These are phyloP conservation scores for Limnothrissa miodon DNA, from an alignment of 2,113 vertebrate genomes.

Conservation along the genomic window DNA sequence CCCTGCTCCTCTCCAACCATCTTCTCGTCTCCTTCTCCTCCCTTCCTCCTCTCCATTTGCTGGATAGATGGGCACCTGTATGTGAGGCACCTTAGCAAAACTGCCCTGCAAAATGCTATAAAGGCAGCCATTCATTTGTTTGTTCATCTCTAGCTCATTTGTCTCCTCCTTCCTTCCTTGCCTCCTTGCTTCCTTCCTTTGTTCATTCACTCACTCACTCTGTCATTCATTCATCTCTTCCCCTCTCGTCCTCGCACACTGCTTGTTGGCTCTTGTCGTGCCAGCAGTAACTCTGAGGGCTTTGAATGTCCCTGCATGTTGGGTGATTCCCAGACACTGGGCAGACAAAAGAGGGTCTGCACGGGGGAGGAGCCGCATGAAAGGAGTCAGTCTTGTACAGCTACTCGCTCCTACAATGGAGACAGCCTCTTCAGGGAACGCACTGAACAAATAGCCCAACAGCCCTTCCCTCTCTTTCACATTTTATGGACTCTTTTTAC, in stretches of 20 bases:
- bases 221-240: neutral
- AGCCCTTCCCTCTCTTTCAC: neutral
- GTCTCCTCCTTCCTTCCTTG: neutral
- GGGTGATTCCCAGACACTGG: constrained; percentile 53
- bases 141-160: neutral
- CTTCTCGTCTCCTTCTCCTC: neutral
- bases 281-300: constrained; percentile 34
- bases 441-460: constrained; percentile 67
- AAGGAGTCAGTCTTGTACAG: constrained; percentile 64
- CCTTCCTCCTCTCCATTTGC: neutral
- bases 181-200: neutral
- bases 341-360: constrained; percentile 55
- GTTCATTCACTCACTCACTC: neutral
- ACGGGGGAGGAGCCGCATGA: constrained; percentile 60
- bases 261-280: constrained; percentile 1
- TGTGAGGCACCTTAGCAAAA: neutral
- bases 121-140: neutral
- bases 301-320: constrained; percentile 59
- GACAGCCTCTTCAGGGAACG: constrained; percentile 59
- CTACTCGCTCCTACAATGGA: constrained; percentile 69
- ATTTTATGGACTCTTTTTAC: constrained; percentile 20
- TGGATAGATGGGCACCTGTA: neutral
- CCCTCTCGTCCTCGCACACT: neutral
- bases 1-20: neutral
- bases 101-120: neutral